These are phyloP conservation scores for Drosophila hamatofila DNA, from an alignment of 2,888 invertebrate species.

Conservation along the genomic window DNA sequence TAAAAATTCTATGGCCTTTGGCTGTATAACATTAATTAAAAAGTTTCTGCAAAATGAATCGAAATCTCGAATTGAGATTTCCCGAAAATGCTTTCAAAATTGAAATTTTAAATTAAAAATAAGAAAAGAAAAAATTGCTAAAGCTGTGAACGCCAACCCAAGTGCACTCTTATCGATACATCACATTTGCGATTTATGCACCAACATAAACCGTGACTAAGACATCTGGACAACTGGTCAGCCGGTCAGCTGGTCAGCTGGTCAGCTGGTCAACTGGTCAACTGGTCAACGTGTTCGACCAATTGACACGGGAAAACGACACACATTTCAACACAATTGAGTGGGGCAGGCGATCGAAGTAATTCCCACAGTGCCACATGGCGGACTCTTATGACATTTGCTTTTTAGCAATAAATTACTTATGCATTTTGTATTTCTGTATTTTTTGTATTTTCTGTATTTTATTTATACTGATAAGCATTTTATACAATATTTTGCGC, in stretches of 20 bases:
- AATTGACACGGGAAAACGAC: constrained; percentile 67
- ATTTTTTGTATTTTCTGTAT: constrained; percentile 54
- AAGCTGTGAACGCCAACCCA: neutral
- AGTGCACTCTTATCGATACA: constrained; percentile 33
- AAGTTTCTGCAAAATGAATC: neutral
- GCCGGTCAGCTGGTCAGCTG: constrained; percentile 18
- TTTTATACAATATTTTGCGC: constrained; percentile 43
- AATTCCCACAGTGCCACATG: constrained; percentile 54
- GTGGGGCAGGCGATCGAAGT: constrained; percentile 26
- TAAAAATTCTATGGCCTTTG: neutral
- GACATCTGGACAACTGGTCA: constrained; percentile 26
- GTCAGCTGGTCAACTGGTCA: constrained; percentile 23
- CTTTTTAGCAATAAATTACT: constrained; percentile 78
- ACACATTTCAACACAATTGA: constrained; percentile 61
- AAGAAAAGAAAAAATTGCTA: neutral
- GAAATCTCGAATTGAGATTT: neutral
- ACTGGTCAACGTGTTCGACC: constrained; percentile 37
- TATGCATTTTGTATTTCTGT: constrained; percentile 67
- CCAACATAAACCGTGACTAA: constrained; percentile 47
- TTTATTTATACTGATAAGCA: constrained; percentile 28
- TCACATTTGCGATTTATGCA: constrained; percentile 22
- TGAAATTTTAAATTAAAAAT: neutral
- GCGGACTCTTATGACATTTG: constrained; percentile 73
- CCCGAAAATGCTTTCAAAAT: neutral
- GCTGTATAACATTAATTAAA: neutral